Evolutionary conservation across 2,888 invertebrate genomes (phyloP), one percentile per base, ranked within the genome.

Genomic region (Spisula solida): DNA sequence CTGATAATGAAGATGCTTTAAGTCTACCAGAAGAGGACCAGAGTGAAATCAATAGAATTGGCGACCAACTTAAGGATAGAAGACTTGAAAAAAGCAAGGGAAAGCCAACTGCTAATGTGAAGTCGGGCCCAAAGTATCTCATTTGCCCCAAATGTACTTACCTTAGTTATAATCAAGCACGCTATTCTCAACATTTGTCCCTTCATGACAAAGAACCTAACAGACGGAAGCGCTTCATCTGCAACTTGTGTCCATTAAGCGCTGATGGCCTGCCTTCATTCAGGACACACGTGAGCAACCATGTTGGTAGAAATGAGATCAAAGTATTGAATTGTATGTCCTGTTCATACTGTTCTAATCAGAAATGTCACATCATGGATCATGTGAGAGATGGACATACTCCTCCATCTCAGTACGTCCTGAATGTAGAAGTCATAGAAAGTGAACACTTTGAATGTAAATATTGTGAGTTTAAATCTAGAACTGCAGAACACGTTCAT

Each of bases 311-410:
- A 18, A 88, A 93, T 86, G 90, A 92, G 79, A 79, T 93, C 0
- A 93, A 93, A 55, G 41, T 92, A 1, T 93, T 89, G 31, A 81
- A 86, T 25, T 94, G 94, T 78, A 90, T 89, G 0, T 75, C 88
- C 25, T 94, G 94, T 89, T 29, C 88, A 29, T 94, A 88, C 85
- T 82, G 78, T 70, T 90, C 94, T 29, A 94, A 93, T 66, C 82
- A 88, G 20, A 91, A 89, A 60, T 88, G 88, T 66, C 90, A 91
- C 47, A 93, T 94, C 2, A 90, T 90, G 85, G 89, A 89, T 25
- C 94, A 94, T 87, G 85, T 88, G 25, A 48, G 80, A 55, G 91
- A 91, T 78, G 88, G 84, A 41, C 94, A 94, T 80, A 51, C 79
- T n/a, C 87, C 84, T 18, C 83, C 81, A 14, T 81, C 88, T 0